phyloP scores from a whole-genome alignment of 2,113 vertebrate genomes.

The Nothoprocta pentlandii region DNA sequence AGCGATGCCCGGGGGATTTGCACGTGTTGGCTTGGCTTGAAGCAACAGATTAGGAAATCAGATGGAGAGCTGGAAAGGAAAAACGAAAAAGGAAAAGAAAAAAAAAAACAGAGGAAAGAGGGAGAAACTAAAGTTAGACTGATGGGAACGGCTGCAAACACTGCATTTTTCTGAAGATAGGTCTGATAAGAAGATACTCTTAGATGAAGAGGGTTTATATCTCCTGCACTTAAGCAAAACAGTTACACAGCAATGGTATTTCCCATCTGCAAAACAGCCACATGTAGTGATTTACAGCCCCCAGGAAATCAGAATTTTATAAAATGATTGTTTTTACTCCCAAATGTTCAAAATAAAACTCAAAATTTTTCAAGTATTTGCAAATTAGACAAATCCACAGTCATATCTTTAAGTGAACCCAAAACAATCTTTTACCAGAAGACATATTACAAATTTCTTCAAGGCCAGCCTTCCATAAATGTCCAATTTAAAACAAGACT shows the following conservation, averaged over 20 bases:
- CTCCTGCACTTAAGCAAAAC: background rate
- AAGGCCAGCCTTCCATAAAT: background rate
- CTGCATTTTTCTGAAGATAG: background rate
- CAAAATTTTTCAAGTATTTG: background rate
- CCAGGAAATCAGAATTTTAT: background rate
- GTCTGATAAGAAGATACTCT: background rate
- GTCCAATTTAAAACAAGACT: background rate
- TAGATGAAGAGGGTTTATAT: background rate
- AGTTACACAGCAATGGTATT: background rate
- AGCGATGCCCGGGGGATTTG: background rate
- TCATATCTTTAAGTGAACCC: background rate
- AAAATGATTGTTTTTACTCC: background rate
- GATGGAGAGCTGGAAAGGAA: background rate
- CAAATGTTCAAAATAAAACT: background rate
- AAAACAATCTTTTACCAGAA: background rate
- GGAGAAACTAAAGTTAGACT: background rate
- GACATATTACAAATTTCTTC: background rate
- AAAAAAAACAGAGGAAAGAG: background rate
- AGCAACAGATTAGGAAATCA: slow-evolving; percentile 15
- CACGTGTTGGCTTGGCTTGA: background rate
- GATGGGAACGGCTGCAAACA: background rate
- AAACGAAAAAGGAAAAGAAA: too few species aligned
- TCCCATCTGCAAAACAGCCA: background rate
- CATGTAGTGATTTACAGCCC: background rate
- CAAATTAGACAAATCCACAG: background rate